Base-by-base conservation (phyloP, 2,113 vertebrate genomes). In the Caranx melampygus region DNA sequence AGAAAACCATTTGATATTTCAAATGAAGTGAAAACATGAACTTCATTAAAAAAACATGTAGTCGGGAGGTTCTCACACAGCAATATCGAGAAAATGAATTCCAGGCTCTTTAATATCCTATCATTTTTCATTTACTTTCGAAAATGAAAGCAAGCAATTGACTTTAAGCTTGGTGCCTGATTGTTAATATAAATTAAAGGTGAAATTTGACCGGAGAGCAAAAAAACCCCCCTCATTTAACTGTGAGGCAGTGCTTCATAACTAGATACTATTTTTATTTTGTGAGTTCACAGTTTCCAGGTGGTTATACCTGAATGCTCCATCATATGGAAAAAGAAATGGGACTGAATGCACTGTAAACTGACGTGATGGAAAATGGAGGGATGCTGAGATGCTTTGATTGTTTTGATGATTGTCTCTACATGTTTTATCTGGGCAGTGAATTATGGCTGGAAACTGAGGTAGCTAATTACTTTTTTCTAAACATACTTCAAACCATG, bases 391-490 rank as follows among this genome's bases (percentile, higher is more conserved):
- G 33, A 26, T 26, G 12, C 37, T 61, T 26, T 54, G 45, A 63
- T 51, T 58, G 58, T 40, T 69, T 66, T 59, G 68, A 45, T 72
- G 57, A 68, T 59, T 31, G 34, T 44, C 40, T 65, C 37, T 31
- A 2, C 20, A 47, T 51, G 13, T 55, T 79, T 68, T 26, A 58
- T 52, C 31, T 73, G 49, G 55, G 21, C 40, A 44, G 40, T 66
- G 55, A 85, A 62, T 67, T 60, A 66, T 58, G 35, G 49, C 42
- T 26, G 55, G 18, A 26, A 69, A 80, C 47, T 21, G 3, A 75
- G 21, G 35, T 14, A n/a, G 47, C 71, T 71, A 54, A 89, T 88
- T 78, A 65, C 75, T 81, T 72, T 2, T 75, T 74, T 26, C 15
- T 60, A 75, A 81, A 73, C 49, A 60, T 66, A 72, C 37, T 58